Percentiles rank a stretch among this genome's conserved stretches.
These are phyloP conservation scores for Diarsia brunnea DNA, from an alignment of 2,888 invertebrate species.

Conservation along the genomic window DNA sequence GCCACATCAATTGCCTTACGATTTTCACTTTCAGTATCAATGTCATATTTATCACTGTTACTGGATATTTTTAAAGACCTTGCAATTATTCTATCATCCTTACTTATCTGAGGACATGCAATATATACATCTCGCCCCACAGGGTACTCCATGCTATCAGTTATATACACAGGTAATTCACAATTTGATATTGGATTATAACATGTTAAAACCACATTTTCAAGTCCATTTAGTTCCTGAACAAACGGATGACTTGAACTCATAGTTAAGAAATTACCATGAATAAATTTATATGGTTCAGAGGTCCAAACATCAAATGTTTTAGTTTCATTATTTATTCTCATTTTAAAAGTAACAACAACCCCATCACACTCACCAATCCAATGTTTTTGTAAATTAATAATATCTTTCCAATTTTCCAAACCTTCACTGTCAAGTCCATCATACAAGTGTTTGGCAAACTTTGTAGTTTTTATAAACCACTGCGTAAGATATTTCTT, in stretches of 20 bases:
- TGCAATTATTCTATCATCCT: conserved; percentile 92
- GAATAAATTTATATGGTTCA: conserved; percentile 93
- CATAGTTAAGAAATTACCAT: conserved; percentile 93
- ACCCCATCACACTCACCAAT: conserved; percentile 96
- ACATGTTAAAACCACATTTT: conserved; percentile 77
- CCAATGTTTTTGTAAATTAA: conserved; percentile 96
- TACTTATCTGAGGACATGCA: conserved; percentile 92
- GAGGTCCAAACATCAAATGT: conserved; percentile 93
- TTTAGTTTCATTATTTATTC: conserved; percentile 73
- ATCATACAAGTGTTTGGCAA: conserved; percentile 93
- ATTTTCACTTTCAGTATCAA: conserved; percentile 86
- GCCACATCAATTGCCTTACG: conserved; percentile 91
- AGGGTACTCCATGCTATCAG: conserved; percentile 91
- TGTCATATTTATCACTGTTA: conserved; percentile 57
- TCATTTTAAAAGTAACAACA: conserved; percentile 92
- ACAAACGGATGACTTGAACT: conserved; percentile 77
- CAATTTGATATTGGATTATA: conserved; percentile 93
- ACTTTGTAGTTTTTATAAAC: conserved; percentile 97
- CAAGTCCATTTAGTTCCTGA: conserved; percentile 71
- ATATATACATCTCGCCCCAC: conserved; percentile 93
- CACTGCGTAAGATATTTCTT: conserved; percentile 97
- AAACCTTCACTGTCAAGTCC: conserved; percentile 93
- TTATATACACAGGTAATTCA: conserved; percentile 92
- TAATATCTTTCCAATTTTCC: conserved; percentile 96
- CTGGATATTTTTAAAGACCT: conserved; percentile 87